Percentiles rank a stretch among this genome's conserved stretches.
Conservation (phyloP, 2,113 vertebrate genomes). For the Toxotes jaculatrix region DNA sequence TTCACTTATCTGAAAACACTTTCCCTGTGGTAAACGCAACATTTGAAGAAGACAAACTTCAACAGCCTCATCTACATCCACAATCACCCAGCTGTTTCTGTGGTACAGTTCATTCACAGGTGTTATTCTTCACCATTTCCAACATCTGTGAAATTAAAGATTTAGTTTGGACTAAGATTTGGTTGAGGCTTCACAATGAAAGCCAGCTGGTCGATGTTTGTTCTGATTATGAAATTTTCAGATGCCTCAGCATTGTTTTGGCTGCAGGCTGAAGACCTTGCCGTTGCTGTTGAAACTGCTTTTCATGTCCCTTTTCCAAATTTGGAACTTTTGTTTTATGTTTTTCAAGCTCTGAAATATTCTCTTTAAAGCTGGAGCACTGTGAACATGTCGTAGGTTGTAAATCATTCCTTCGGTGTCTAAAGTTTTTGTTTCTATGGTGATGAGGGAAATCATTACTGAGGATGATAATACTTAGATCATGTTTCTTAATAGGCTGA, state of each 20-base stretch:
- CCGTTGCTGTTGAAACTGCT: background rate
- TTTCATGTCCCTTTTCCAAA: conserved; percentile 19
- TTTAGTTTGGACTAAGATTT: background rate
- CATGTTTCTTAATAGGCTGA: background rate
- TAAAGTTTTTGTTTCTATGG: background rate
- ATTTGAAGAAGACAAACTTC: background rate
- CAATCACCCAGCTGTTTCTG: background rate
- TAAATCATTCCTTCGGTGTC: background rate
- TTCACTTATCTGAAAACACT: conserved; percentile 33
- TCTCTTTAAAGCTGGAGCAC: background rate
- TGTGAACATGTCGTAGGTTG: background rate
- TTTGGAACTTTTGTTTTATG: conserved; percentile 17
- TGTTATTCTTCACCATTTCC: conserved; percentile 13
- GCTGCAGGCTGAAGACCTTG: conserved; percentile 39
- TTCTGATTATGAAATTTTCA: conserved; percentile 3
- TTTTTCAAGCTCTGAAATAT: conserved; percentile 4
- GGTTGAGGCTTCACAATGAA: background rate
- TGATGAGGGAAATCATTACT: background rate
- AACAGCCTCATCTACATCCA: conserved; percentile 30
- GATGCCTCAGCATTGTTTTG: conserved; percentile 3
- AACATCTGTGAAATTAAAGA: conserved; percentile 8
- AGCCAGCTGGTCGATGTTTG: conserved; percentile 7
- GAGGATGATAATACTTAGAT: background rate
- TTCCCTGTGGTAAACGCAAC: background rate
- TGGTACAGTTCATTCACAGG: conserved; percentile 7